Percentiles rank a stretch among this genome's conserved stretches.
phyloP scores from a whole-genome alignment of 30 jellyfish, hydroid and myxozoan genomes.

The Turritopsis dohrnii region DNA sequence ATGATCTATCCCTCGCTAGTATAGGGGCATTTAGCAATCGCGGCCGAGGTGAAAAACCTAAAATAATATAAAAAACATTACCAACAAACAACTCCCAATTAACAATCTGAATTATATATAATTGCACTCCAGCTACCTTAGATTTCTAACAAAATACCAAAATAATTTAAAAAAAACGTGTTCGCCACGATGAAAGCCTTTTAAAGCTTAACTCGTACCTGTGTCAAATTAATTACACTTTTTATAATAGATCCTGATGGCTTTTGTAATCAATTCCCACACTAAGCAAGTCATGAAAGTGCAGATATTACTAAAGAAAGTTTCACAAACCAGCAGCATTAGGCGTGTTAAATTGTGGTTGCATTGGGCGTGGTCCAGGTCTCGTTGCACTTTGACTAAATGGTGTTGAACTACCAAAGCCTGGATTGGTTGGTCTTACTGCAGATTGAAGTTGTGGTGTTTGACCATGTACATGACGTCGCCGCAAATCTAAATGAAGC shows the following conservation, averaged over 20 bases:
- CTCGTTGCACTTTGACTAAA: background rate
- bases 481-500: background rate
- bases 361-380: background rate
- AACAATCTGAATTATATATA: too few relatives aligned
- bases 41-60: constrained; percentile 14
- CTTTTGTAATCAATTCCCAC: too few relatives aligned
- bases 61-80: too few relatives aligned
- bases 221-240: background rate
- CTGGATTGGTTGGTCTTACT: background rate
- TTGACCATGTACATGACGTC: background rate
- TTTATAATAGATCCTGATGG: too few relatives aligned
- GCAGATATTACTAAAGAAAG: background rate
- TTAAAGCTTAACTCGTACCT: too few relatives aligned
- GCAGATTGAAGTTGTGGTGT: background rate
- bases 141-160: too few relatives aligned
- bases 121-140: too few relatives aligned
- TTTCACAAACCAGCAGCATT: background rate
- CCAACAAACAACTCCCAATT: too few relatives aligned
- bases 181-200: too few relatives aligned
- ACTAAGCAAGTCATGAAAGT: too few relatives aligned
- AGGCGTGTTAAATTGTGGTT: background rate
- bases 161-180: too few relatives aligned
- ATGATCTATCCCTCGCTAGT: constrained; percentile 66
- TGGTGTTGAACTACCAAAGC: background rate
- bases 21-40: constrained; percentile 51